These are phyloP conservation scores for Arenaria interpres DNA, from an alignment of 2,113 vertebrate species.

Conservation along the genomic window DNA sequence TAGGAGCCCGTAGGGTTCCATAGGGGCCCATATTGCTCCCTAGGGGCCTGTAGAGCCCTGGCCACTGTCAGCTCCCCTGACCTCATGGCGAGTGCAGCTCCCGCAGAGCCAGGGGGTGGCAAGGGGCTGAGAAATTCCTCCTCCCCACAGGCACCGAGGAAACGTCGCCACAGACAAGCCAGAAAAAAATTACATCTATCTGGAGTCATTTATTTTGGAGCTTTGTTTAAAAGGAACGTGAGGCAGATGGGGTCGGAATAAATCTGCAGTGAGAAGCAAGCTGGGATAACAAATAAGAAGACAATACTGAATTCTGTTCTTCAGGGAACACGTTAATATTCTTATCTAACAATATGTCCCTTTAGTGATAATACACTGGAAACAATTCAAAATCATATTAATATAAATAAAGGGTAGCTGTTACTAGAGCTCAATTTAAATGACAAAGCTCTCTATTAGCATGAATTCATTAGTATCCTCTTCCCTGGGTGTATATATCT, in stretches of 20 bases:
- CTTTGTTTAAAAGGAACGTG: not conserved
- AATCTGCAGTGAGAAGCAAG: not conserved
- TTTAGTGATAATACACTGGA: not conserved
- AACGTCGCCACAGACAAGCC: not conserved
- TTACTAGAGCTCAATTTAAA: not conserved
- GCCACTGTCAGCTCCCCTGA: not conserved
- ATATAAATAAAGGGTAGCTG: not conserved
- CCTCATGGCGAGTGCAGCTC: rapidly evolving
- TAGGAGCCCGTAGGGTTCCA: too few relatives aligned
- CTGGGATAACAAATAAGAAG: not conserved
- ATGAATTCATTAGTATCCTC: not conserved
- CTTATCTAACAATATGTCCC: not conserved
- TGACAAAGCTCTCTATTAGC: not conserved
- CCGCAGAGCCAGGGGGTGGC: not conserved
- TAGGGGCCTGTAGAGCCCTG: not conserved
- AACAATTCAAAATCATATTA: not conserved
- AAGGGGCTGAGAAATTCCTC: not conserved
- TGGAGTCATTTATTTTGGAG: not conserved
- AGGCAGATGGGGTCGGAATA: not conserved
- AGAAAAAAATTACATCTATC: not conserved
- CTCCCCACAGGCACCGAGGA: rapidly evolving
- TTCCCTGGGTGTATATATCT: not conserved
- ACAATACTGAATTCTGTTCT: not conserved
- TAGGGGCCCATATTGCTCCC: too few relatives aligned
- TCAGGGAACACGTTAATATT: not conserved